Evolutionary conservation across 2,888 invertebrate species (phyloP).

Genomic region (Aporophyla nigra): DNA sequence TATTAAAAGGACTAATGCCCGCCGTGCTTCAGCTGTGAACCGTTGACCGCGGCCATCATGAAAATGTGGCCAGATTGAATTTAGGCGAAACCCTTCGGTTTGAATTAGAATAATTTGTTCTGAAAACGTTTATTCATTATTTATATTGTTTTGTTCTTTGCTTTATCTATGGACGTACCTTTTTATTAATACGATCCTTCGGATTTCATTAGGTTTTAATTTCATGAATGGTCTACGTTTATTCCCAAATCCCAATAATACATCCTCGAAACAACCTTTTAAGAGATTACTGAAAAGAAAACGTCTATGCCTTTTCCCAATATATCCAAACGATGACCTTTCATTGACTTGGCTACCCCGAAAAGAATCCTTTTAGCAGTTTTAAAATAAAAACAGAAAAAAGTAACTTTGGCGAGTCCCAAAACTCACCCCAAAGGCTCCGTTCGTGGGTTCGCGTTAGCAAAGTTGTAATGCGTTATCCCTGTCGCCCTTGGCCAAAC

Average conservation of each 20-base stretch:
- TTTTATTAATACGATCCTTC: slow-evolving; percentile 1
- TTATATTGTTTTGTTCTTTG: not conserved
- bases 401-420: slow-evolving; percentile 27
- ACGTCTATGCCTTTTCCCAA: slow-evolving; percentile 20
- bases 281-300: slow-evolving; percentile 43
- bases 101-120: slow-evolving; percentile 21
- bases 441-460: slow-evolving; percentile 43
- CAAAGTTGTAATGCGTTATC: slow-evolving; percentile 72
- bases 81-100: slow-evolving; percentile 13
- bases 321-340: slow-evolving; percentile 51
- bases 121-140: not conserved
- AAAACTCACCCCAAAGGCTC: slow-evolving; percentile 31
- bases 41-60: slow-evolving; percentile 31
- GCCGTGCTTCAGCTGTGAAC: slow-evolving; percentile 38
- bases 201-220: slow-evolving; percentile 36
- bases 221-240: slow-evolving; percentile 24
- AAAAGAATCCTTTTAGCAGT: slow-evolving; percentile 42
- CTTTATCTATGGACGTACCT: slow-evolving; percentile 1
- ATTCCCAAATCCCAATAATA: slow-evolving; percentile 28
- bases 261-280: slow-evolving; percentile 34
- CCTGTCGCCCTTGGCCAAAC: slow-evolving; percentile 64
- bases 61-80: slow-evolving; percentile 33
- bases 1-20: slow-evolving; percentile 43
- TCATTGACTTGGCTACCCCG: slow-evolving; percentile 22
- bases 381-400: slow-evolving; percentile 53